Evolutionary conservation across 35 echinoderm and acorn worm genomes (phyloP).

Genomic region (Amphiura filiformis): DNA sequence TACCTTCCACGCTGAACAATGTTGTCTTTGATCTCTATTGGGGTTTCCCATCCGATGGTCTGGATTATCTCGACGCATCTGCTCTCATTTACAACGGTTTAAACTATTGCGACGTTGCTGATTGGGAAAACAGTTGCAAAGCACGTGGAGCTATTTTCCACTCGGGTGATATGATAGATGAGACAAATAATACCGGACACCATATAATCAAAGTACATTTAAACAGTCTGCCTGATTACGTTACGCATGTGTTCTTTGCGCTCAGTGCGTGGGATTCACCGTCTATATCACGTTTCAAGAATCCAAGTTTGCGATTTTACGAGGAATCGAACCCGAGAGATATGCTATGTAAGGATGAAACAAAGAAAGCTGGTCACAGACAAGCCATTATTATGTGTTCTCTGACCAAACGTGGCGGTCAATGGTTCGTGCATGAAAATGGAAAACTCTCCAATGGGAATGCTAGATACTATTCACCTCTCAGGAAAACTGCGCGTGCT

Average conservation of each 20-base stretch:
- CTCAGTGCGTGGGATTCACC: constrained; percentile 35
- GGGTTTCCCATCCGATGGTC: background rate
- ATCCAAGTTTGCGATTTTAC: constrained; percentile 31
- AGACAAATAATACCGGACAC: background rate
- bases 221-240: background rate
- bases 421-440: constrained; percentile 22
- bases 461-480: constrained; percentile 4
- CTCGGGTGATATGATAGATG: constrained; percentile 31
- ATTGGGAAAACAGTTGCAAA: background rate
- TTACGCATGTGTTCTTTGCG: constrained; percentile 22
- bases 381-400: constrained; percentile 40
- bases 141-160: background rate
- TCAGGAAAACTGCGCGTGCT: constrained; percentile 9
- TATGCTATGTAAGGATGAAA: constrained; percentile 24
- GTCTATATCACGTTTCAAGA: constrained; percentile 1
- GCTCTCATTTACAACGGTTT: background rate
- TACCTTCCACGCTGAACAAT: constrained; percentile 6
- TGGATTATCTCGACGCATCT: constrained; percentile 24
- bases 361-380: constrained; percentile 7
- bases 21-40: constrained; percentile 44
- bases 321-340: too few species aligned
- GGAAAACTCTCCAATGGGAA: constrained; percentile 20
- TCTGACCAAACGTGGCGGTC: constrained; percentile 7
- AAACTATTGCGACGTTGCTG: background rate
- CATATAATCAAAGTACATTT: constrained; percentile 27